phyloP scores from a whole-genome alignment of 2,888 invertebrate genomes.

The Clusia tigrina region DNA sequence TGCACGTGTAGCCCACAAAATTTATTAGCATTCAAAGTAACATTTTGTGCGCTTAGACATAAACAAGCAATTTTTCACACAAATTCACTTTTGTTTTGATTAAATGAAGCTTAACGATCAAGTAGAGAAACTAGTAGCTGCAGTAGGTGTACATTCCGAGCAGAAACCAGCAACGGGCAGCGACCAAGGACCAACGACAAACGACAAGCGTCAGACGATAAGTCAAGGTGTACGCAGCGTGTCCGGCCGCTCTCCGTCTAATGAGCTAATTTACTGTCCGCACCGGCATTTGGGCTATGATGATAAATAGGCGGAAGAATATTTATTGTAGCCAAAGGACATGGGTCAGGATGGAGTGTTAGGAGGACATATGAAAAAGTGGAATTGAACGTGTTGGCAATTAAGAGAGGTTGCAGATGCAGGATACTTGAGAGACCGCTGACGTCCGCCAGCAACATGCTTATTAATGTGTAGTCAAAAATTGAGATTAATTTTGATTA shows the following conservation, averaged over 20 bases:
- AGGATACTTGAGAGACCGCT: neutral
- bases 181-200: no score
- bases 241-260: constrained; percentile 42
- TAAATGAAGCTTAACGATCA: constrained; percentile 59
- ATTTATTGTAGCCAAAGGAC: constrained; percentile 58
- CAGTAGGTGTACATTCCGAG: no score
- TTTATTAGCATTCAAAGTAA: constrained; percentile 59
- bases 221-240: constrained; percentile 24
- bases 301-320: constrained; percentile 56
- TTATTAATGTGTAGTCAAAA: no score
- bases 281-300: constrained; percentile 38
- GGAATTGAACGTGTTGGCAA: neutral
- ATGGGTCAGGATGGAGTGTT: constrained; percentile 42
- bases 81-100: constrained; percentile 55
- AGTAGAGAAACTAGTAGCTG: no score
- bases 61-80: constrained; percentile 52
- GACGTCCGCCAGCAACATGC: no score
- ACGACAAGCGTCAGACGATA: constrained; percentile 19
- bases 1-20: constrained; percentile 42
- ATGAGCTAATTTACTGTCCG: constrained; percentile 58
- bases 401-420: neutral
- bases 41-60: constrained; percentile 46
- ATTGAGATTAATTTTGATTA: no score
- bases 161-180: no score
- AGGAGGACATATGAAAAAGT: constrained; percentile 2